Evolutionary conservation across 2,113 vertebrate genomes (phyloP).

Genomic region (Saguinus imperator): DNA sequence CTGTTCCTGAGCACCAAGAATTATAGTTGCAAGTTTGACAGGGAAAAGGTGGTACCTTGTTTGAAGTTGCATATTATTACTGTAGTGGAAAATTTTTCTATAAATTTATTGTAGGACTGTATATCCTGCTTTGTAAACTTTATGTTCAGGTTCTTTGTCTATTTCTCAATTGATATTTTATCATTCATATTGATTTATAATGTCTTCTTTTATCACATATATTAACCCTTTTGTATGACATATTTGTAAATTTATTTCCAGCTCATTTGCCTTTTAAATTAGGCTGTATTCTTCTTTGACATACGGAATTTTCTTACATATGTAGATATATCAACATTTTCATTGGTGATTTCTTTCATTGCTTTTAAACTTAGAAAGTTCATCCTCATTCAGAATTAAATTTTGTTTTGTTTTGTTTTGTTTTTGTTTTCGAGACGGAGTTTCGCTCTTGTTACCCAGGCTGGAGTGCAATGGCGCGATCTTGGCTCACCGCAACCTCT

Average conservation of each 20-base stretch:
- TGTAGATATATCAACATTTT: background rate
- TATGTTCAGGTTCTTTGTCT: background rate
- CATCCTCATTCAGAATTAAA: background rate
- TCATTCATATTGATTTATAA: conserved; percentile 18
- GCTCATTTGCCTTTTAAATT: conserved; percentile 22
- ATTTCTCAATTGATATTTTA: background rate
- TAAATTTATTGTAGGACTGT: background rate
- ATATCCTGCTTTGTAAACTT: background rate
- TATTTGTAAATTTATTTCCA: conserved; percentile 25
- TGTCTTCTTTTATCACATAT: background rate
- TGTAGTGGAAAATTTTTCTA: background rate
- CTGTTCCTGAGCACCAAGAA: background rate
- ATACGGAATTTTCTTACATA: background rate
- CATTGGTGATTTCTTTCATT: background rate
- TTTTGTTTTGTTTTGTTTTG: background rate
- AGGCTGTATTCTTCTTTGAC: background rate
- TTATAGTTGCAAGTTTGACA: background rate
- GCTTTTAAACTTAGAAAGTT: background rate
- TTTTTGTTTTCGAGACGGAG: too few relatives aligned
- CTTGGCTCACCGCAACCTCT: too few relatives aligned
- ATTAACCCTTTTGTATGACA: background rate
- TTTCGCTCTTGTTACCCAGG: too few relatives aligned
- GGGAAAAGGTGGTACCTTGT: background rate
- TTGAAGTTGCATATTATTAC: background rate
- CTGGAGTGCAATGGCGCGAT: too few relatives aligned